These are phyloP conservation scores for Poeciliopsis turrubarensis DNA, from an alignment of 2,113 vertebrate species.

Conservation along the genomic window DNA sequence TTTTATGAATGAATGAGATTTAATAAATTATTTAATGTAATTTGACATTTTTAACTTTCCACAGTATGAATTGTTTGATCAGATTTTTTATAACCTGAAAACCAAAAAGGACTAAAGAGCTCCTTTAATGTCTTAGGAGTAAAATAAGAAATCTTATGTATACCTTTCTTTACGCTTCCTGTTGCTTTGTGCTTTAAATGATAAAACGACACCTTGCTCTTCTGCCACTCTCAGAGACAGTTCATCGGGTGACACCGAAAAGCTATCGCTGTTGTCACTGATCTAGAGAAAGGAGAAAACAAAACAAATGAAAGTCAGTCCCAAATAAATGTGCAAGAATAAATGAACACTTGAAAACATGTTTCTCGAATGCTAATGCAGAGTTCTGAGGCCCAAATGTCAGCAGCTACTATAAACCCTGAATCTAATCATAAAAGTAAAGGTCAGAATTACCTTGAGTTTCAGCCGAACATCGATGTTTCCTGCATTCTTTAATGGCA, in stretches of 20 bases:
- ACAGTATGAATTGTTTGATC: no score
- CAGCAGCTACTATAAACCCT: conserved; percentile 43
- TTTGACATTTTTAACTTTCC: no score
- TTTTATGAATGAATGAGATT: no score
- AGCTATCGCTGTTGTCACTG: conserved; percentile 77
- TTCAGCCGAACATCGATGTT: conserved; percentile 90
- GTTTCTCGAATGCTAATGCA: not conserved
- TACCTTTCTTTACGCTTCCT: conserved; percentile 83
- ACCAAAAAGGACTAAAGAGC: no score
- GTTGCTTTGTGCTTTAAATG: conserved; percentile 80
- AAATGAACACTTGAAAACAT: not conserved
- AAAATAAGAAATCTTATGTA: not conserved
- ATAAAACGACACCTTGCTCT: conserved; percentile 80
- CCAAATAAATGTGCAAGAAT: not conserved
- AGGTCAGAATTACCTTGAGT: conserved; percentile 84
- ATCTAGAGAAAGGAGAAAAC: conserved; percentile 68
- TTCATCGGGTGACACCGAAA: conserved; percentile 85
- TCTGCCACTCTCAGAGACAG: conserved; percentile 86
- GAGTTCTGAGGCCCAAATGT: conserved; percentile 38
- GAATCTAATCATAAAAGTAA: conserved; percentile 57
- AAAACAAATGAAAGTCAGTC: not conserved
- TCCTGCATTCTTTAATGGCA: conserved; percentile 95
- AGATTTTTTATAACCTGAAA: no score
- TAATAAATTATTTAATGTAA: no score
- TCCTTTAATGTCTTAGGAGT: not conserved